phyloP scores from a whole-genome alignment of 2,888 invertebrate genomes.

The Apocheima hispidaria region DNA sequence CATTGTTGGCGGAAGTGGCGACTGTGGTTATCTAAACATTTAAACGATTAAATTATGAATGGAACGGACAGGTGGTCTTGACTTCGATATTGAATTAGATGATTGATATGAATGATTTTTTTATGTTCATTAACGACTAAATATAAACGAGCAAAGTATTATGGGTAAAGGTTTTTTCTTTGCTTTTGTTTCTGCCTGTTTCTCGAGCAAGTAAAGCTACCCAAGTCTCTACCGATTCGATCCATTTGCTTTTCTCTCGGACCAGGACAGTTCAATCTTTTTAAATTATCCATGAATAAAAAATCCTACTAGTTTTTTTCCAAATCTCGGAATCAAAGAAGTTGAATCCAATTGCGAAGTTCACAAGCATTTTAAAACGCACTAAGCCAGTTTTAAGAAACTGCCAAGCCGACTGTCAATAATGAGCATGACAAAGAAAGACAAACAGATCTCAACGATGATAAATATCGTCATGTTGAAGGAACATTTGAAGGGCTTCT shows the following conservation, averaged over 20 bases:
- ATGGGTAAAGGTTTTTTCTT: too few species aligned
- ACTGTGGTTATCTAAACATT: constrained; percentile 16
- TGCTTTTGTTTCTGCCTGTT: too few species aligned
- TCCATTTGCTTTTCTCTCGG: too few species aligned
- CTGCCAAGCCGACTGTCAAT: constrained; percentile 1
- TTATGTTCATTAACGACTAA: constrained; percentile 4
- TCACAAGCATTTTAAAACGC: constrained; percentile 5
- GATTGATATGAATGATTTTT: constrained; percentile 6
- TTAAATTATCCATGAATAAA: too few species aligned
- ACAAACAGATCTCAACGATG: constrained; percentile 35
- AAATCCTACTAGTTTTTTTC: too few species aligned
- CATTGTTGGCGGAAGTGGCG: constrained; percentile 42
- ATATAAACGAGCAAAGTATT: neutral
- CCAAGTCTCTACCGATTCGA: too few species aligned
- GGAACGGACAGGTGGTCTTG: constrained; percentile 27
- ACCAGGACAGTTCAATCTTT: too few species aligned
- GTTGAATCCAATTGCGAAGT: too few species aligned
- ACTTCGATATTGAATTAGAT: constrained; percentile 11
- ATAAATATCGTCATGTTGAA: constrained; percentile 33
- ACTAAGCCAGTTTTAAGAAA: constrained; percentile 5
- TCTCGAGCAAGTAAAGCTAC: too few species aligned
- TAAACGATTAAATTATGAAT: constrained; percentile 22
- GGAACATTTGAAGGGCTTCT: constrained; percentile 42
- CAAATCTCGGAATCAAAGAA: too few species aligned
- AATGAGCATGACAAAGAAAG: constrained; percentile 20